phyloP scores from a whole-genome alignment of 2,797 vertebrate genomes.

The Halcyon chelicuti region DNA sequence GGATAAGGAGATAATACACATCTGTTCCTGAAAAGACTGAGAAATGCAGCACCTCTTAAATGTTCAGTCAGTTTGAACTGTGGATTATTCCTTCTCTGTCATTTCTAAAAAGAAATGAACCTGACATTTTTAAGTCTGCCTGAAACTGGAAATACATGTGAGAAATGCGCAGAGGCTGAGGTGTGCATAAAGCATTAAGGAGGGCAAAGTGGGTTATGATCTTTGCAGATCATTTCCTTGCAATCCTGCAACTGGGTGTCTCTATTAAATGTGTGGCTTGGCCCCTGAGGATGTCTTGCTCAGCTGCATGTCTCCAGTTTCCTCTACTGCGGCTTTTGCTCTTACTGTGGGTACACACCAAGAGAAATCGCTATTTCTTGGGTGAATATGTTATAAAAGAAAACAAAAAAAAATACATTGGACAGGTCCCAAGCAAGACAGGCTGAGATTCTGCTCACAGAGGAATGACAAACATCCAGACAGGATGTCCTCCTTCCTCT shows the following conservation, averaged over 20 bases:
- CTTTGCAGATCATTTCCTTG: neutral
- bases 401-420: neutral
- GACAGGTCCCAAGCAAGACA: neutral
- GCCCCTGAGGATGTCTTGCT: neutral
- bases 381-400: neutral
- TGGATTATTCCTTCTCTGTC: slow-evolving; percentile 17
- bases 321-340: neutral
- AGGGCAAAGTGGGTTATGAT: neutral
- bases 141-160: neutral
- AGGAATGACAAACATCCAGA: neutral
- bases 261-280: neutral
- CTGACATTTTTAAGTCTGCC: slow-evolving; percentile 19
- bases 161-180: neutral
- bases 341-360: neutral
- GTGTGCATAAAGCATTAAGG: neutral
- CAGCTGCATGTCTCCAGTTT: neutral
- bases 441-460: neutral
- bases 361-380: neutral
- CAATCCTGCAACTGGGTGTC: neutral
- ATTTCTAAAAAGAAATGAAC: slow-evolving; percentile 24
- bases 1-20: neutral
- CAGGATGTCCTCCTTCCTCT: neutral
- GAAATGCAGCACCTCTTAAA: slow-evolving; percentile 12
- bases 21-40: neutral
- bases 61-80: neutral